Evolutionary conservation across 2,888 invertebrate genomes (phyloP).

Genomic region (Heliconius aoede): DNA sequence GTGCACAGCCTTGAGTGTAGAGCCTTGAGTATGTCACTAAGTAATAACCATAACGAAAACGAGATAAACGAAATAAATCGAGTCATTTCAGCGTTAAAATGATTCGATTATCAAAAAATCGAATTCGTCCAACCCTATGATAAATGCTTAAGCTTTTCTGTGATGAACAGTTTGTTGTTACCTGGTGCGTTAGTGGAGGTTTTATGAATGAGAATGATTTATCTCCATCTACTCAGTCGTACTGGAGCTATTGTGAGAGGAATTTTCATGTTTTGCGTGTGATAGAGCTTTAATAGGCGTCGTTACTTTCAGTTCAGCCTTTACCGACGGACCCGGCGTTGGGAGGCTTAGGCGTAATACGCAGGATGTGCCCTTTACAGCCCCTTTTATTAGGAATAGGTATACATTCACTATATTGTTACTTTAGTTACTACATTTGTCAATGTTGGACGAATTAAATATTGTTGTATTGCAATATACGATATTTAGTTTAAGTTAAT

Average conservation of each 20-base stretch:
- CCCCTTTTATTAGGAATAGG: constrained; percentile 37
- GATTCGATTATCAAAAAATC: neutral
- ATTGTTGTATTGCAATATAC: neutral
- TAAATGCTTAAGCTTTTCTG: constrained; percentile 26
- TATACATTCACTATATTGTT: constrained; percentile 7
- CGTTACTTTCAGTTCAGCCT: constrained; percentile 49
- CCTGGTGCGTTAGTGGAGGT: constrained; percentile 36
- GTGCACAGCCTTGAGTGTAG: constrained; percentile 20
- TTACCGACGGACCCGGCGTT: constrained; percentile 40
- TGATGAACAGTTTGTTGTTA: constrained; percentile 36
- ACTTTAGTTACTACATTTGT: neutral
- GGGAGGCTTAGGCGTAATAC: constrained; percentile 44
- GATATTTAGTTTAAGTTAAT: too few species aligned
- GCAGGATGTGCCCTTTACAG: constrained; percentile 33
- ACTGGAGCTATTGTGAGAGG: constrained; percentile 52
- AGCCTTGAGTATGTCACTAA: constrained; percentile 12
- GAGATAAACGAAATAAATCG: constrained; percentile 3
- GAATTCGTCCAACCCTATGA: constrained; percentile 12
- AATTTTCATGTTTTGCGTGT: constrained; percentile 59
- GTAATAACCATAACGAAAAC: constrained; percentile 6
- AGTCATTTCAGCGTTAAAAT: neutral
- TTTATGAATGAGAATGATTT: constrained; percentile 61
- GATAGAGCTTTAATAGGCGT: constrained; percentile 52
- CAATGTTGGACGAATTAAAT: neutral
- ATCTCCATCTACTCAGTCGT: constrained; percentile 59